Base-by-base conservation (phyloP, 1,140 invertebrate genomes). In the Schlechtendalia chinensis region DNA sequence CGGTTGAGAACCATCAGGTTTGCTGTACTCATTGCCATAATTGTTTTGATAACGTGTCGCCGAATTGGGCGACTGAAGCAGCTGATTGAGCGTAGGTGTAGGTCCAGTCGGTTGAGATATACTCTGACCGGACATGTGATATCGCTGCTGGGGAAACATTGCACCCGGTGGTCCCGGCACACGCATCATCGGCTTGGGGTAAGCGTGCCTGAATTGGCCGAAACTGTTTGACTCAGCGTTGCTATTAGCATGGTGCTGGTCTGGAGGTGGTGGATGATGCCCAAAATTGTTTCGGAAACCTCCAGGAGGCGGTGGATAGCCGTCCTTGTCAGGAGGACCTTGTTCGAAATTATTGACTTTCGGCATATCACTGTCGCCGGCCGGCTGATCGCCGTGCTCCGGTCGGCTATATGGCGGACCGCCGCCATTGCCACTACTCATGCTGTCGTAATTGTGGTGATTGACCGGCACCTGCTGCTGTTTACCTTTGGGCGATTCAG, bases 11-110 rank as follows among this genome's bases (percentile, higher is more conserved):
- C 84, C 84, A 72, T 83, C 82, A n/a, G 83, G 61, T 79, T 83
- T 85, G 67, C 87, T 87, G 72, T 84, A 85, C 12, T 85, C 85
- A 29, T 61, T 79, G 27, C 86, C 84, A 83, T 88, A 89, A 81
- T 85, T 87, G 69, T 86, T 87, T 82, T 88, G 88, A 85, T 88
- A 88, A 83, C 88, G 84, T 83, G 88, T 87, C 59, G 84, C 86
- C 50, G 91, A 90, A 82, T 93, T 93, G 1, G 89, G 89, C 50
- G 92, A 91, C 86, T 95, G 93, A 54, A 96, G 88, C 83, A 96
- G 87, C 84, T 95, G 94, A 86, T 96, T 96, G 80, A 96, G 88
- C 45, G 95, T 96, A 65, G 95, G 95, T 61, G 95, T 96, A 22
- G 94, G 94, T 67, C 94, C 93, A 81, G 92, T 91, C 75, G 92